Evolutionary conservation across 53 echinoderm and acorn worm species (phyloP), one percentile per base, ranked within the genome.

Genomic region (Echinarachnius parma): DNA sequence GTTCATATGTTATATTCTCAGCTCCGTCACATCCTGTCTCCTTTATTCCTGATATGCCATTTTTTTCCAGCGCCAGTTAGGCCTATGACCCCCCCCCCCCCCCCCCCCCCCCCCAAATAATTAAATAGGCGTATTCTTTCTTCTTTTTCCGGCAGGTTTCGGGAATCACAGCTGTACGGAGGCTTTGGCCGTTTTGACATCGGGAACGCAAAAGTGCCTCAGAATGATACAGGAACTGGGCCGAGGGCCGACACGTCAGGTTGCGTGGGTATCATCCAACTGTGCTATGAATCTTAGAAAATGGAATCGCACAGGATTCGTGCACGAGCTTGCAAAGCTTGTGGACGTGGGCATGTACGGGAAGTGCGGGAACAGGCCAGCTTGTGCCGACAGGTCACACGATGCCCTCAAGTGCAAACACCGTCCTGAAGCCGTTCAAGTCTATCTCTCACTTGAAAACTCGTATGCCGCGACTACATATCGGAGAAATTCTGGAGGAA

Each of bases 401-500:
- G n/a, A n/a, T n/a, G n/a, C n/a, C n/a, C n/a, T n/a, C n/a, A 35
- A 78, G 14, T 39, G 58, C 5, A 63, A 37, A n/a, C 53, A 66
- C 64, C 54, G 66, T 31, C 27, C n/a, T n/a, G n/a, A n/a, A n/a
- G n/a, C n/a, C n/a, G n/a, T n/a, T n/a, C n/a, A n/a, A n/a, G n/a
- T n/a, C 26, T 52, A 65, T 20, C 36, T 78, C 0, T 54, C 79
- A 1, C n/a, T 78, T 1, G 79, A 78, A 64, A 78, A 78, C 56
- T 66, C 56, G 65, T 30, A 24, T 78, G 79, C 42, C 42, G 44
- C 0, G 79, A 78, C 29, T 78, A 66, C 66, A 78, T 78, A 7
- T 34, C 79, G 42, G 66, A 78, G 10, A 78, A 53, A 20, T 36
- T 78, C 18, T 78, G 78, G 78, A 50, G 64, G 16, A 78, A 52